Conservation (phyloP, 2,797 vertebrate species). For the Xerus rutilus region DNA sequence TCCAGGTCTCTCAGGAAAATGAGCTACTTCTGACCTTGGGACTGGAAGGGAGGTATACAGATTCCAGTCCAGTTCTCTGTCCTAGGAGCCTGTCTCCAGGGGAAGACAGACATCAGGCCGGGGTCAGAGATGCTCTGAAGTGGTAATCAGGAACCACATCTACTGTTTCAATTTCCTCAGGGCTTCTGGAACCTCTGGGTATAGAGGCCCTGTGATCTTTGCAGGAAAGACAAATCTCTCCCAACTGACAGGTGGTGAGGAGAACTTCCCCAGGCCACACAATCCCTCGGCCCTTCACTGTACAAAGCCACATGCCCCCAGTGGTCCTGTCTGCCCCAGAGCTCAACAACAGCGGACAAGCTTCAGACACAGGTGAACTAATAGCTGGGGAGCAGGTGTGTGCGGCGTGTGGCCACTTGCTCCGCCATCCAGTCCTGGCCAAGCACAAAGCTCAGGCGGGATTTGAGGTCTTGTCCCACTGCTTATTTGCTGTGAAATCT, state of each 20-base stretch:
- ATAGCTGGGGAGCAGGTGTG: not conserved
- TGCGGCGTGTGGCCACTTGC: not conserved
- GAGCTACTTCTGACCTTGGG: not conserved
- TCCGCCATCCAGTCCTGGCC: not conserved
- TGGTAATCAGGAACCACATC: accelerated
- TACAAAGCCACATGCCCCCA: accelerated
- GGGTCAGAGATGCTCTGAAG: not conserved
- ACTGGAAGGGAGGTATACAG: not conserved
- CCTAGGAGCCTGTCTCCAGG: not conserved
- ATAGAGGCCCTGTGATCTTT: not conserved
- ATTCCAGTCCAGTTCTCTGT: not conserved
- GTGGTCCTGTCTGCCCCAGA: not conserved
- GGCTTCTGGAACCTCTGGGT: not conserved
- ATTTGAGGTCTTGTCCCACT: not conserved
- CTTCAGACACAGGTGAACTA: not conserved
- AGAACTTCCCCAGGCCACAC: not conserved
- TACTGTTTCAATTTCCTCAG: not conserved
- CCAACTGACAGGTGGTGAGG: not conserved
- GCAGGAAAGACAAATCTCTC: not conserved
- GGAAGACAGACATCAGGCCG: not conserved
- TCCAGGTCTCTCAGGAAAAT: not conserved
- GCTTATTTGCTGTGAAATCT: not conserved
- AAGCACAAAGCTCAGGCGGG: not conserved
- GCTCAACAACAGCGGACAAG: not conserved
- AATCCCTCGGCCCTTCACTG: not conserved